These are phyloP conservation scores for Andricus curvator DNA, from an alignment of 2,888 invertebrate genomes.

Conservation along the genomic window DNA sequence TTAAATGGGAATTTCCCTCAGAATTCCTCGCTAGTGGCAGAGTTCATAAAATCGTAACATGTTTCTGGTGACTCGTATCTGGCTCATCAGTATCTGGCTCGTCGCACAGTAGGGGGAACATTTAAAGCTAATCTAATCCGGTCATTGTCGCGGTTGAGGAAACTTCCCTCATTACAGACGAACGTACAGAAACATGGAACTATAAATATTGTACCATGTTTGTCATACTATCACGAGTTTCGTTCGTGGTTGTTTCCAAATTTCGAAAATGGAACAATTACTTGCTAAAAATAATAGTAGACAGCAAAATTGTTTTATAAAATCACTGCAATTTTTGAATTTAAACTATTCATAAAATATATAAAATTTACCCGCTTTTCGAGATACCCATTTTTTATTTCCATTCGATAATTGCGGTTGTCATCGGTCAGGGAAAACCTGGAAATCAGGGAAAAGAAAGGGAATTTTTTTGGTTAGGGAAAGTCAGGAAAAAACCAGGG, in stretches of 20 bases:
- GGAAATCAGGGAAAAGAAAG: too few species aligned
- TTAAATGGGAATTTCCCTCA: too few species aligned
- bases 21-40: conserved; percentile 10
- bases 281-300: background rate
- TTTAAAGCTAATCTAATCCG: conserved; percentile 47
- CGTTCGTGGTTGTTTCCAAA: background rate
- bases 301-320: background rate
- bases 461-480: too few species aligned
- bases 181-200: conserved; percentile 34
- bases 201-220: background rate
- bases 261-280: background rate
- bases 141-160: conserved; percentile 48
- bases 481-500: too few species aligned
- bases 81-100: background rate
- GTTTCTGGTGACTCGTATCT: background rate
- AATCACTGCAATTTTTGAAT: background rate
- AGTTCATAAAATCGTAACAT: conserved; percentile 21
- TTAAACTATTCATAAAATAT: too few species aligned
- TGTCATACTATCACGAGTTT: conserved; percentile 3
- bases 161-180: conserved; percentile 16
- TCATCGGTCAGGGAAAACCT: too few species aligned
- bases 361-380: too few species aligned
- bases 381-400: too few species aligned
- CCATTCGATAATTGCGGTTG: too few species aligned
- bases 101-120: conserved; percentile 1